A percentile compares a stretch with the other conserved stretches of the same genome.
phyloP scores from a whole-genome alignment of 2,888 invertebrate genomes.

The Erebia palarica region DNA sequence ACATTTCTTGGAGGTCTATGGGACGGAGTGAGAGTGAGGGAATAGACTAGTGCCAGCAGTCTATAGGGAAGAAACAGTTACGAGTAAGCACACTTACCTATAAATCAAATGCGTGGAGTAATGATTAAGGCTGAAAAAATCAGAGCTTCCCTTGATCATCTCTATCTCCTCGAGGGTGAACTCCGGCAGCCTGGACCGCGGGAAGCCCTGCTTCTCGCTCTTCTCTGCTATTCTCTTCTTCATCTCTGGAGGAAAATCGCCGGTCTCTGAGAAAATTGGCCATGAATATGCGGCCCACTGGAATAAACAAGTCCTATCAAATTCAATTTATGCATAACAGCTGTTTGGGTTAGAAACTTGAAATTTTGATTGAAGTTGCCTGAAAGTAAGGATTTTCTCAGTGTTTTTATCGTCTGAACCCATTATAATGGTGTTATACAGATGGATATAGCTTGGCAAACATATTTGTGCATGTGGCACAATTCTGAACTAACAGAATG shows the following conservation, averaged over 20 bases:
- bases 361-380: background rate
- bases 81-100: background rate
- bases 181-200: constrained; percentile 7
- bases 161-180: background rate
- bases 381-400: background rate
- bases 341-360: no score
- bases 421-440: constrained; percentile 53
- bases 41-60: no score
- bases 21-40: no score
- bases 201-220: constrained; percentile 18
- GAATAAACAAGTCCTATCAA: background rate
- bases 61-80: background rate
- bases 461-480: no score
- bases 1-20: no score
- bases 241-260: constrained; percentile 12
- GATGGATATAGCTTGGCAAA: no score
- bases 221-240: background rate
- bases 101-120: background rate
- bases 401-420: no score
- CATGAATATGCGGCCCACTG: constrained; percentile 14
- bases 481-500: no score
- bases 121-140: constrained; percentile 14
- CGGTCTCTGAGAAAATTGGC: constrained; percentile 11
- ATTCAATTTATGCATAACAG: constrained; percentile 53
- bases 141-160: constrained; percentile 8